These are phyloP conservation scores for Oryzias curvinotus DNA, from an alignment of 2,113 vertebrate genomes.

Conservation along the genomic window DNA sequence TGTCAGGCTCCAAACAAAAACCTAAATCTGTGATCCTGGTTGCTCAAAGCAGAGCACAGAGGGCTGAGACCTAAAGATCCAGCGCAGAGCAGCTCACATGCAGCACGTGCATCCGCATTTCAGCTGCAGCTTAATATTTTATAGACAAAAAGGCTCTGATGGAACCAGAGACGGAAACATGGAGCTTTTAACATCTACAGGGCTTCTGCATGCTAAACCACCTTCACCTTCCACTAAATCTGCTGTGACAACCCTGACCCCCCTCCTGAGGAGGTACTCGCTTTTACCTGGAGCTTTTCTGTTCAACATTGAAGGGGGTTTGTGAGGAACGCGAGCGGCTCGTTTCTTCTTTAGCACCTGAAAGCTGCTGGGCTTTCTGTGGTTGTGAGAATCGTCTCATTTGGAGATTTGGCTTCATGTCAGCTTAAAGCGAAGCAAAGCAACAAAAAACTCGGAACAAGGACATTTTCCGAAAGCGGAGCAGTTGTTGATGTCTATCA, in stretches of 20 bases:
- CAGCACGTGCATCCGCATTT: slow-evolving; percentile 46
- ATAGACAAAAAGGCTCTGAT: slow-evolving; percentile 46
- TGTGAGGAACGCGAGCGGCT: too few species aligned
- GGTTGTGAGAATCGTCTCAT: too few species aligned
- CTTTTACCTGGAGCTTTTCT: not conserved
- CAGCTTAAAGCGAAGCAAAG: too few species aligned
- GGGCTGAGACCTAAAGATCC: slow-evolving; percentile 17
- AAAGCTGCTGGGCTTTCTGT: too few species aligned
- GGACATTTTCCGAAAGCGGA: too few species aligned
- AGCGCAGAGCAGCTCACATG: slow-evolving; percentile 3
- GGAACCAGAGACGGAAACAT: slow-evolving; percentile 26
- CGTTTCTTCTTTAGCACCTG: too few species aligned
- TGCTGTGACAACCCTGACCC: slow-evolving; percentile 7
- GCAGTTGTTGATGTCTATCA: too few species aligned
- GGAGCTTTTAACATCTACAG: slow-evolving; percentile 45
- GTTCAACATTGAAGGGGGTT: too few species aligned
- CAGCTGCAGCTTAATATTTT: slow-evolving; percentile 64
- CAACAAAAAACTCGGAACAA: too few species aligned
- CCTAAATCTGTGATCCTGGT: not conserved
- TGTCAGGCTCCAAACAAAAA: slow-evolving; percentile 42
- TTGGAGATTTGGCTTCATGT: too few species aligned
- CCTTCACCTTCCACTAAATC: slow-evolving; percentile 1
- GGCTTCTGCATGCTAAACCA: slow-evolving; percentile 21
- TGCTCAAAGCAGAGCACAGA: not conserved
- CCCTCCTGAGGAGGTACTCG: not conserved